Percentiles rank a stretch among this genome's conserved stretches.
These are phyloP conservation scores for Parotocinclus haroldoi DNA, from an alignment of 2,797 vertebrate species.

Conservation along the genomic window DNA sequence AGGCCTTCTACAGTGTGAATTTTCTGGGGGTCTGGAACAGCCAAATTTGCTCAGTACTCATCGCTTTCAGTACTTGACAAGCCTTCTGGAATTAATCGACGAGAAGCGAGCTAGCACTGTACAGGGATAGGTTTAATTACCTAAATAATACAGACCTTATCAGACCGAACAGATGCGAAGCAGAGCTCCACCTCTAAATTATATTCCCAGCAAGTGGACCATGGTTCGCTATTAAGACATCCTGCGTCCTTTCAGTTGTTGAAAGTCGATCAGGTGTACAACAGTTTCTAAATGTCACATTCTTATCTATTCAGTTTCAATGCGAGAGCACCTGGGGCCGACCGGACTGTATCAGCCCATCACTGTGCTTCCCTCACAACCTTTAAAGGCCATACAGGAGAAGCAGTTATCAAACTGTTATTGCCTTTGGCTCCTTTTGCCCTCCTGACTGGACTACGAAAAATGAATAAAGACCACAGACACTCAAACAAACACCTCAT, in stretches of 20 bases:
- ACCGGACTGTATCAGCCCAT: slow-evolving; percentile 52
- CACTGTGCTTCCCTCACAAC: slow-evolving; percentile 56
- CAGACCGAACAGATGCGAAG: too few species aligned
- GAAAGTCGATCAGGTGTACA: slow-evolving; percentile 59
- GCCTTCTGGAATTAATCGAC: too few species aligned
- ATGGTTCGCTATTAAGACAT: too few species aligned
- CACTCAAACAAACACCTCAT: slow-evolving; percentile 38
- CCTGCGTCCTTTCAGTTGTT: slow-evolving; percentile 15
- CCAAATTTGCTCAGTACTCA: too few species aligned
- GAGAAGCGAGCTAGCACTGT: too few species aligned
- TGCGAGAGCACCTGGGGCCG: slow-evolving; percentile 8
- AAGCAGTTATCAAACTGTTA: slow-evolving; percentile 60
- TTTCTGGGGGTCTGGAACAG: too few species aligned
- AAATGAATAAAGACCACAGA: slow-evolving; percentile 38
- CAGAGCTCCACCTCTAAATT: too few species aligned
- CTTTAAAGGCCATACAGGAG: slow-evolving; percentile 54
- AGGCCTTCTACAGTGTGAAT: too few species aligned
- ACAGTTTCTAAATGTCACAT: slow-evolving; percentile 46
- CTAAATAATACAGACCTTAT: too few species aligned
- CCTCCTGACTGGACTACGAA: slow-evolving; percentile 17
- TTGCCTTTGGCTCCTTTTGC: slow-evolving; percentile 32
- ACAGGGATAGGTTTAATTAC: too few species aligned
- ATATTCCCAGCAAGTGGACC: too few species aligned
- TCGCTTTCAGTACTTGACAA: too few species aligned
- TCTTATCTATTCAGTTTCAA: slow-evolving; percentile 49